Percentiles rank a stretch among this genome's conserved stretches.
Evolutionary conservation across 2,797 vertebrate genomes (phyloP).

Genomic region (Brotula barbata): DNA sequence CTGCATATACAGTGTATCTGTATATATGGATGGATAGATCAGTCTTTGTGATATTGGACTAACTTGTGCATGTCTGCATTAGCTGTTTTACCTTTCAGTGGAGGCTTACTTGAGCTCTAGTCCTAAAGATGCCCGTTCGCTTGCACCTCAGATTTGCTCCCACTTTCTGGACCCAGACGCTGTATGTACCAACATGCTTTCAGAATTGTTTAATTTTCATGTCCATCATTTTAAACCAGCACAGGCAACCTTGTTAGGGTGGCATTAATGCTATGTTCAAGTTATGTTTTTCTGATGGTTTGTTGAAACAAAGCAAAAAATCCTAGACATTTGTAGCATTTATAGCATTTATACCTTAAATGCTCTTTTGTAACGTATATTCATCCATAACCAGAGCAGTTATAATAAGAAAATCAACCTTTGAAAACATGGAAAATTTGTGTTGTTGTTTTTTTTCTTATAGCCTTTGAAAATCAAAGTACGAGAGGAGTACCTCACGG

Average conservation of each 20-base stretch:
- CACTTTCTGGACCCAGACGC: constrained; percentile 89
- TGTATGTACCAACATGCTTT: constrained; percentile 69
- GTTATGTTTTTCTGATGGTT: neutral
- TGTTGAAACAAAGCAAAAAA: too few relatives aligned
- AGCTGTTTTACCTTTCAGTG: constrained; percentile 91
- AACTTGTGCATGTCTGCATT: neutral
- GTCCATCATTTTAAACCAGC: too few relatives aligned
- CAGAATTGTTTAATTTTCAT: neutral
- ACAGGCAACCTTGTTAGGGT: too few relatives aligned
- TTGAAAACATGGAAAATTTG: neutral
- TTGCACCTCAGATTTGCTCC: constrained; percentile 90
- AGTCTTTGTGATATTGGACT: too few relatives aligned
- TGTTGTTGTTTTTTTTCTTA: neutral
- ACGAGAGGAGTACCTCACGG: constrained; percentile 82
- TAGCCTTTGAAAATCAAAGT: constrained; percentile 90
- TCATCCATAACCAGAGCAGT: too few relatives aligned
- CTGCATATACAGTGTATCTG: too few relatives aligned
- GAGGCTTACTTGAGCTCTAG: constrained; percentile 88
- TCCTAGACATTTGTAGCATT: too few relatives aligned
- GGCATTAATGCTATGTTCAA: neutral
- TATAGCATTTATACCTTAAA: too few relatives aligned
- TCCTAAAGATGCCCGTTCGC: constrained; percentile 83
- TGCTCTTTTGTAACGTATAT: too few relatives aligned
- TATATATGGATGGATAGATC: too few relatives aligned
- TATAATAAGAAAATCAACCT: too few relatives aligned